A percentile compares a stretch with the other conserved stretches of the same genome.
phyloP scores from a whole-genome alignment of 2,888 invertebrate species.

The Heterodera filipjevi region DNA sequence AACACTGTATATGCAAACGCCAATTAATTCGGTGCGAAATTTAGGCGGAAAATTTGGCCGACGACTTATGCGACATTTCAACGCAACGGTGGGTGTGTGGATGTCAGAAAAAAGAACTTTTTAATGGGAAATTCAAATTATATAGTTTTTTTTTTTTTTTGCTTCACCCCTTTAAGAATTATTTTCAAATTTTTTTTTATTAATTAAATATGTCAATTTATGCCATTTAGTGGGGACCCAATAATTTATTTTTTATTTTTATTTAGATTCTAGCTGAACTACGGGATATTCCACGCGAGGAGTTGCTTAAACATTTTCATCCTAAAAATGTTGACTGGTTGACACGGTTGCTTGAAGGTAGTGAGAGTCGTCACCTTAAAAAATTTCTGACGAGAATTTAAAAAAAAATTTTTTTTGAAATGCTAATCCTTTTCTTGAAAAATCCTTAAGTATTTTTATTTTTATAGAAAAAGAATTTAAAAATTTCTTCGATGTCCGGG shows the following conservation, averaged over 20 bases:
- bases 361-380: not conserved
- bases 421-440: too few relatives aligned
- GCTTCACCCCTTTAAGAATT: too few relatives aligned
- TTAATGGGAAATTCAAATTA: too few relatives aligned
- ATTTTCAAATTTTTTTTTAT: constrained; percentile 71
- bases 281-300: constrained; percentile 68
- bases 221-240: constrained; percentile 65
- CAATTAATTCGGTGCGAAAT: constrained; percentile 83
- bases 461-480: too few relatives aligned
- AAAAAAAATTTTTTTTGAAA: not conserved
- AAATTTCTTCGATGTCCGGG: too few relatives aligned
- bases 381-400: not conserved
- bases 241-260: constrained; percentile 72
- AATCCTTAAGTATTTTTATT: too few relatives aligned
- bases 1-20: constrained; percentile 74
- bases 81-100: constrained; percentile 73
- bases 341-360: constrained; percentile 43
- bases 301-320: constrained; percentile 39
- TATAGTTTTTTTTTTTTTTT: too few relatives aligned
- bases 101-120: too few relatives aligned
- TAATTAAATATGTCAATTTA: not conserved
- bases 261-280: constrained; percentile 80
- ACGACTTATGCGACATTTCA: constrained; percentile 73
- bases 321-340: constrained; percentile 50
- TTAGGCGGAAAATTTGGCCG: constrained; percentile 92